Evolutionary conservation across 1,140 invertebrate genomes (phyloP).

Genomic region (Drosophila azteca): DNA sequence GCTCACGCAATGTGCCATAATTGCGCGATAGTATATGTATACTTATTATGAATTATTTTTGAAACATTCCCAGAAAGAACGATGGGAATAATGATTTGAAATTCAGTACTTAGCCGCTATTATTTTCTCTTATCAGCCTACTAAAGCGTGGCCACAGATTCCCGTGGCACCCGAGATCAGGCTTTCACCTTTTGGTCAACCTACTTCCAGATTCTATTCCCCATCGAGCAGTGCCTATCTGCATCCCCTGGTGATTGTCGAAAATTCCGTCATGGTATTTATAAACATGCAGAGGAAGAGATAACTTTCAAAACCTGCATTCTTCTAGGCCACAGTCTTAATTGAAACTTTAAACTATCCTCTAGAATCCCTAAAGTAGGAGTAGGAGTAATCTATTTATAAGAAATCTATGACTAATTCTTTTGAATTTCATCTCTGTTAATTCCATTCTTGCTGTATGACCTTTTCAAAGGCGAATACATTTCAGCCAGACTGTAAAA

Average conservation of each 20-base stretch:
- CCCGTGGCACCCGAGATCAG: constrained; percentile 13
- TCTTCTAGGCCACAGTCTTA: too few relatives aligned
- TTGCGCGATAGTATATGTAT: neutral
- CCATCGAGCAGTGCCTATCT: neutral
- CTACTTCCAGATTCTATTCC: constrained; percentile 8
- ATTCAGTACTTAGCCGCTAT: neutral
- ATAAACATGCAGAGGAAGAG: too few relatives aligned
- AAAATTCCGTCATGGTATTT: too few relatives aligned
- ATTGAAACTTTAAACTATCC: too few relatives aligned
- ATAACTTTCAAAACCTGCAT: too few relatives aligned
- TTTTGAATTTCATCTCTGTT: neutral
- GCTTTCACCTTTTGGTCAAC: constrained; percentile 30
- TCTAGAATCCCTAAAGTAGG: too few relatives aligned
- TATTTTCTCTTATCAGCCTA: constrained; percentile 26
- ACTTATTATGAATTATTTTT: constrained; percentile 40
- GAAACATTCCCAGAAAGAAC: constrained; percentile 26
- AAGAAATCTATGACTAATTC: too few relatives aligned
- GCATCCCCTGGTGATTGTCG: neutral
- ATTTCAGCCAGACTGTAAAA: constrained; percentile 28
- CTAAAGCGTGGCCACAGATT: constrained; percentile 23
- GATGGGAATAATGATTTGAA: constrained; percentile 8
- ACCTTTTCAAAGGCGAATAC: neutral
- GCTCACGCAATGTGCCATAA: constrained; percentile 10
- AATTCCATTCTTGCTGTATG: neutral
- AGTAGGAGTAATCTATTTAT: too few relatives aligned